phyloP scores from a whole-genome alignment of 2,797 vertebrate genomes.

The Melanotaenia boesemani region DNA sequence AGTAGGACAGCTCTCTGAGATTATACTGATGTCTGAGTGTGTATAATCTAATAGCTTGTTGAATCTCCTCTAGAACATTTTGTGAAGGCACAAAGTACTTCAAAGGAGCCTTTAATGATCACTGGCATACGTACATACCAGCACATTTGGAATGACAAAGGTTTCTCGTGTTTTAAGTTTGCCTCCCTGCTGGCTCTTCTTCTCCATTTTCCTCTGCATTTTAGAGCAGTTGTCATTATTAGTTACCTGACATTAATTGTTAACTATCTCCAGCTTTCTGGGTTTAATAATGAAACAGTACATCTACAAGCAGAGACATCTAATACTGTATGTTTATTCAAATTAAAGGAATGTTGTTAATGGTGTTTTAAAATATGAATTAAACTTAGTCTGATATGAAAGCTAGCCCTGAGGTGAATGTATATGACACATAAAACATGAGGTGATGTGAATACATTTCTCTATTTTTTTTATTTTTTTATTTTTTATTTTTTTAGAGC shows the following conservation, averaged over 20 bases:
- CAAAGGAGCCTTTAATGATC: conserved; percentile 58
- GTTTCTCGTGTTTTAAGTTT: conserved; percentile 54
- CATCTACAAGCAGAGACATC: conserved; percentile 30
- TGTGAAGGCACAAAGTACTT: conserved; percentile 53
- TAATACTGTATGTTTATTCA: conserved; percentile 18
- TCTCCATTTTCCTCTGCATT: conserved; percentile 43
- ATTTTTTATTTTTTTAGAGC: conserved; percentile 6
- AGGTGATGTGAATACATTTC: conserved; percentile 13
- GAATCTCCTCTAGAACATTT: conserved; percentile 55
- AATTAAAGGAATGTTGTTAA: conserved; percentile 20
- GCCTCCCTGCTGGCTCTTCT: conserved; percentile 35
- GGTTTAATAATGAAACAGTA: conserved; percentile 64
- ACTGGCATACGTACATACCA: conserved; percentile 48
- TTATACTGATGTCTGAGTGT: conserved; percentile 24
- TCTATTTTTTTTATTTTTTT: too few relatives aligned
- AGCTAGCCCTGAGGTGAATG: conserved; percentile 6
- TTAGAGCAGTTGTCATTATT: conserved; percentile 60
- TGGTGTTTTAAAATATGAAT: conserved; percentile 23
- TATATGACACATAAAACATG: conserved; percentile 4
- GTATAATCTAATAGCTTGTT: conserved; percentile 24
- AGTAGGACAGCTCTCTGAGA: conserved; percentile 45
- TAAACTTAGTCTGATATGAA: conserved; percentile 17
- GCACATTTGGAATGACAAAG: conserved; percentile 56
- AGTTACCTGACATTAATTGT: conserved; percentile 61
- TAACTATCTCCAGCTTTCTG: conserved; percentile 50